Base-by-base conservation (phyloP, 2,888 invertebrate genomes). In the Allygus modestus region DNA sequence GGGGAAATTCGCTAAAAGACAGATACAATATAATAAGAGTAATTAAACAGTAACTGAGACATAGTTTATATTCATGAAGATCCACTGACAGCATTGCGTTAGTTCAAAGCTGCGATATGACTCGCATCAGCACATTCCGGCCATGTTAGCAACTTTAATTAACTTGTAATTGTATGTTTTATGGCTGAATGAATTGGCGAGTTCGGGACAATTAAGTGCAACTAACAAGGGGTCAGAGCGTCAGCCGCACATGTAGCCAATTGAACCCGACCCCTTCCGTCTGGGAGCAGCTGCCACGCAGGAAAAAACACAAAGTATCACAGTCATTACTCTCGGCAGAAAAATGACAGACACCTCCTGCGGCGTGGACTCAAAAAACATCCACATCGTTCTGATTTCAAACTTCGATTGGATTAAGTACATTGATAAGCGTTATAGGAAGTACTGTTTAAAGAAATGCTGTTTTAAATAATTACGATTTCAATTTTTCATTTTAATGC, bases 161-260 rank as follows among this genome's bases (percentile, higher is more conserved):
- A 65, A 4, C 28, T 31, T 65, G 65, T 28, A 65, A 65, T 65
- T 65, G 65, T 15, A 17, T 58, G 58, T 58, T 58, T 58, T 65
- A 65, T 65, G 65, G 65, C 28, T 31, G 65, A 65, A 65, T 65
- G 65, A 65, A 65, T 65, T 65, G 65, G 65, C 65, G 31, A 65
- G 65, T 11, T 65, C 54, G 54, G 20, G 54, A 23, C 54, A 54
- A 54, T 54, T 54, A 54, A 54, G 54, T 54, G 54, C 54, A 54
- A 54, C 54, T 23, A 11, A 17, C 31, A 65, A 54, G 31, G 65
- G 26, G 58, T 58, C 58, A 26, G 51, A 51, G n/a, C n/a, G 23
- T 23, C 28, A 11, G 28, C 65, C 17, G 65, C 65, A 26, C 65
- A 65, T 65, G 65, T 28, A 65, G 28, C 65, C 65, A 65, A 65